These are phyloP conservation scores for Lithophane semibrunnea DNA, from an alignment of 2,888 invertebrate genomes.

Conservation along the genomic window DNA sequence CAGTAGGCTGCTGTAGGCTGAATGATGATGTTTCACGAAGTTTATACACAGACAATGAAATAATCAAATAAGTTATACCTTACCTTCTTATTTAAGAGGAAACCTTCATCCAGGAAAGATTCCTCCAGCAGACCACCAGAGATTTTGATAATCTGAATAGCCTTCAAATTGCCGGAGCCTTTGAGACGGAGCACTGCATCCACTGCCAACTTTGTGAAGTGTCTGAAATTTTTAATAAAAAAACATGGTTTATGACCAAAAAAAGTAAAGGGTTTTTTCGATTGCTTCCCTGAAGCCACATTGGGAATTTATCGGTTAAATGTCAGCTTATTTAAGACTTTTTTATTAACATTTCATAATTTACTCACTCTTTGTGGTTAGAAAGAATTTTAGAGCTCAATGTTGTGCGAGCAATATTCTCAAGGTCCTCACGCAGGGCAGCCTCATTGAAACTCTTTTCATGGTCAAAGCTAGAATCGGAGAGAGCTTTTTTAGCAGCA, in stretches of 20 bases:
- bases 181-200: conserved; percentile 98
- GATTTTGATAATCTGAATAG: conserved; percentile 99
- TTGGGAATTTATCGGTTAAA: no score
- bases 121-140: conserved; percentile 97
- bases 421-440: conserved; percentile 95
- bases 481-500: conserved; percentile 95
- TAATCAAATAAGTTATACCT: not conserved
- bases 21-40: not conserved
- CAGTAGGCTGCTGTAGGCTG: not conserved
- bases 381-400: conserved; percentile 99
- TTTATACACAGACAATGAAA: not conserved
- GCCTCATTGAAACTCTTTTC: conserved; percentile 92
- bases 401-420: conserved; percentile 99
- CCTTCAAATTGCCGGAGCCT: conserved; percentile 98
- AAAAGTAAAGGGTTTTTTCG: no score
- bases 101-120: conserved; percentile 98
- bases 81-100: conserved; percentile 98
- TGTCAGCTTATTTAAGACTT: not conserved
- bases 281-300: no score
- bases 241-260: not conserved
- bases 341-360: not conserved
- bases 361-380: conserved; percentile 96
- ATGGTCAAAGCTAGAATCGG: conserved; percentile 95
- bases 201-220: conserved; percentile 98
- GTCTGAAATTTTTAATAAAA: conserved; percentile 78